Percentiles rank a stretch among this genome's conserved stretches.
Conservation (phyloP, 2,888 invertebrate species). For the Argyresthia albistria region DNA sequence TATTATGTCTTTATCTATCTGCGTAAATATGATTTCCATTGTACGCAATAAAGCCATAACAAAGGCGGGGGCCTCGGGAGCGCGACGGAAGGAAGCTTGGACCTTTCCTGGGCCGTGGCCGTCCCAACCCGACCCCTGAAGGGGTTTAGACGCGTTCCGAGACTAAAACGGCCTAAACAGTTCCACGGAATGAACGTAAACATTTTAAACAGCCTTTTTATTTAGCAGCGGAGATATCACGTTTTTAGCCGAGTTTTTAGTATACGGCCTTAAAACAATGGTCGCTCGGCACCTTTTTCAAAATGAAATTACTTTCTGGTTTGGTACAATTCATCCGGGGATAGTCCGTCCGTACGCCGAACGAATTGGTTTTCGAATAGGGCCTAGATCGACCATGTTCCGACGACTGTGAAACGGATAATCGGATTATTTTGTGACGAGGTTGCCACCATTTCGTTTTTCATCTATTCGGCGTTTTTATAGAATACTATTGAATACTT, state of each 20-base stretch:
- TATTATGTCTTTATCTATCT: conserved; percentile 43
- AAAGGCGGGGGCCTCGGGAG: conserved; percentile 25
- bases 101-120: conserved; percentile 41
- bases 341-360: too few relatives aligned
- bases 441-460: background rate
- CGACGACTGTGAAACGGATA: background rate
- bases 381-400: background rate
- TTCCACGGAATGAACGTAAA: background rate
- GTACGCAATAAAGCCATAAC: conserved; percentile 57
- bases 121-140: conserved; percentile 14
- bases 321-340: background rate
- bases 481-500: too few relatives aligned
- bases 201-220: conserved; percentile 16
- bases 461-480: background rate
- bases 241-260: too few relatives aligned
- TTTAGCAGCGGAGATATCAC: background rate
- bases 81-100: conserved; percentile 48
- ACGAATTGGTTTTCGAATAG: background rate
- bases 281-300: background rate
- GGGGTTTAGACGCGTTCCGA: background rate
- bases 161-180: background rate
- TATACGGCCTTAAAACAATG: background rate
- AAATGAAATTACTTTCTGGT: background rate
- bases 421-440: background rate
- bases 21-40: conserved; percentile 60